Base-by-base conservation (phyloP, 2,113 vertebrate species). In the Syrmaticus mikado region DNA sequence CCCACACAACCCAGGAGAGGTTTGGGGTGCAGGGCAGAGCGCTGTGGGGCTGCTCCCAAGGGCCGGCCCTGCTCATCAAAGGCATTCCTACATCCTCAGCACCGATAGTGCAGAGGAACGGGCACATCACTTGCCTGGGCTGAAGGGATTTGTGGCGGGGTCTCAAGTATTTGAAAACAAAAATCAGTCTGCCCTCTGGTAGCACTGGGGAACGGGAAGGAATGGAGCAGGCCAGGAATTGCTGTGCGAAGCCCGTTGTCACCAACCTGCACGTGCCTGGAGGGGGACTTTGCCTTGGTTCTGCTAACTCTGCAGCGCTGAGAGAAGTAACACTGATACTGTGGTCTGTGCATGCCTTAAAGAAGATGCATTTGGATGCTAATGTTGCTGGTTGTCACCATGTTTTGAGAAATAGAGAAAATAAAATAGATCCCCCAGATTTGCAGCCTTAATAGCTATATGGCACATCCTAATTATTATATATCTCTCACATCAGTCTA, bases 391-490 rank as follows among this genome's bases (percentile, higher is more conserved):
- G 83, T 84, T 96, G 92, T 93, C 92, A 79, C 62, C 2, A 1
- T 20, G 61, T 66, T 81, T 2, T 67, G 80, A 92, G 70, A 67
- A 93, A 93, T 64, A 43, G 86, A 30, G 88, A 72, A 90, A 93
- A 92, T 81, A 81, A 88, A 96, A 94, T 90, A 68, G 87, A 92
- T 92, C 64, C 53, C 89, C 86, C 70, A 87, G 84, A 84, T 96
- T 68, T 94, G 80, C 80, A 92, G 96, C 81, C 86, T 92, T 94
- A 94, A 95, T 95, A 43, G 88, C 90, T 90, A 86, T 95, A 92
- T 66, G 83, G 92, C 91, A 87, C 66, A 84, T 84, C 80, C 62
- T 96, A 95, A 96, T 96, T 95, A 92, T 96, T 96, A 90, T 75
- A 86, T 96, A 94, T 96, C 92, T 84, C 92, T 96, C 92, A 86